Evolutionary conservation across 2,888 invertebrate genomes (phyloP).

Genomic region (Dasysyrphus albostriatus): DNA sequence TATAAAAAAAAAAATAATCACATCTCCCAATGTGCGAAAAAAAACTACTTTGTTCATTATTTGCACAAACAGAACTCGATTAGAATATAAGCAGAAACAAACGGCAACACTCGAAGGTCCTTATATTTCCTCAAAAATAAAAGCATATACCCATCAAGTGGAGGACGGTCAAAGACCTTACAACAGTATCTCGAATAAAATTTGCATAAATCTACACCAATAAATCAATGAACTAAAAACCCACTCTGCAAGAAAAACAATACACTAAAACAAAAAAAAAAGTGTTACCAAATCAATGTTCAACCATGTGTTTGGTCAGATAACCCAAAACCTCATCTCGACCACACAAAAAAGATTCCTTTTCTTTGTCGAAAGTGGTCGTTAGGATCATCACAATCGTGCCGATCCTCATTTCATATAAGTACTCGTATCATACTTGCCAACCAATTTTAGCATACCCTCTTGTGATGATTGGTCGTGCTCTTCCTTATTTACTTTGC

Average conservation of each 20-base stretch:
- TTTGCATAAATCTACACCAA: slow-evolving; percentile 39
- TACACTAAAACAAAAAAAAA: neutral
- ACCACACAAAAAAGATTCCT: neutral
- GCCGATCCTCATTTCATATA: slow-evolving; percentile 13
- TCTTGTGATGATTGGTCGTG: slow-evolving; percentile 36
- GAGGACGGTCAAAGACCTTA: slow-evolving; percentile 71
- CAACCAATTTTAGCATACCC: neutral
- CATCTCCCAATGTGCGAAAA: slow-evolving; percentile 19
- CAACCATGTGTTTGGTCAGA: slow-evolving; percentile 50
- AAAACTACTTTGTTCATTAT: slow-evolving; percentile 31
- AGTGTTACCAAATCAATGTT: slow-evolving; percentile 59
- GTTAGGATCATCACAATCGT: slow-evolving; percentile 35
- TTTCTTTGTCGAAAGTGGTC: slow-evolving; percentile 51
- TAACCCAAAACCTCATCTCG: slow-evolving; percentile 37
- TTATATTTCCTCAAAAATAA: slow-evolving; percentile 65
- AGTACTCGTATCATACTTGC: neutral
- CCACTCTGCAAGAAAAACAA: slow-evolving; percentile 50
- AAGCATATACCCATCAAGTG: slow-evolving; percentile 10
- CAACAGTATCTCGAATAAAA: slow-evolving; percentile 14
- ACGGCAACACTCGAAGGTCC: slow-evolving; percentile 56
- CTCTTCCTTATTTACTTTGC: slow-evolving; percentile 74
- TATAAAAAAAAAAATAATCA: neutral
- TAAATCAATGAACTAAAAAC: slow-evolving; percentile 54
- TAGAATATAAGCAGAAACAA: slow-evolving; percentile 59
- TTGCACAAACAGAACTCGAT: slow-evolving; percentile 22